A percentile compares a stretch with the other conserved stretches of the same genome.
phyloP scores from a whole-genome alignment of 2,113 vertebrate species.

The Microcebus jonahi region DNA sequence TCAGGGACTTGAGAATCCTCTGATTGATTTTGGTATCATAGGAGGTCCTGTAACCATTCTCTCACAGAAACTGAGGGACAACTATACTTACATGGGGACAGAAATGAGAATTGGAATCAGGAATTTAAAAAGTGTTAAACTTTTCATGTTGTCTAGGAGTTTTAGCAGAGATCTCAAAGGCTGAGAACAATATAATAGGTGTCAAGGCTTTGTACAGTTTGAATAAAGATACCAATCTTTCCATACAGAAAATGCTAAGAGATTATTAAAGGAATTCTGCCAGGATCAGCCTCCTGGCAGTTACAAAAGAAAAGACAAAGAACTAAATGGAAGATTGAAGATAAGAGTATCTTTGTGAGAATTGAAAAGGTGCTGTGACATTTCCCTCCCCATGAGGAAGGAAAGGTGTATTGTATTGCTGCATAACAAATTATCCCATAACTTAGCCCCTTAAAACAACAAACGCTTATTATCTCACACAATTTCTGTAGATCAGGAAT shows the following conservation, averaged over 20 bases:
- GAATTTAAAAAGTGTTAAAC: not conserved
- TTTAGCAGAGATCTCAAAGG: not conserved
- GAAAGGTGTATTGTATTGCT: not conserved
- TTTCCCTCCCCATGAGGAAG: not conserved
- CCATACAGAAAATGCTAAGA: not conserved
- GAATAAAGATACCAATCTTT: slow-evolving; percentile 19
- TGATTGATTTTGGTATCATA: not conserved
- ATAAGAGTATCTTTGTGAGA: not conserved
- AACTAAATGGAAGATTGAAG: not conserved
- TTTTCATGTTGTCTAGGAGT: not conserved
- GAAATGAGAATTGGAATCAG: not conserved
- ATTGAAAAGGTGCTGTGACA: not conserved
- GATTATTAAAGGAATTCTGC: not conserved
- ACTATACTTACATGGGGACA: not conserved
- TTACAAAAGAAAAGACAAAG: not conserved
- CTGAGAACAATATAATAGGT: not conserved
- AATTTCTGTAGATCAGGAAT: not conserved
- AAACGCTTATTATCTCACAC: not conserved
- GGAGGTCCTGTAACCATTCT: not conserved
- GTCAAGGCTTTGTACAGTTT: not conserved
- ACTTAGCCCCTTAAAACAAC: not conserved
- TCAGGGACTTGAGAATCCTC: not conserved
- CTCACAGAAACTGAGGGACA: not conserved
- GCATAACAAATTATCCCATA: not conserved
- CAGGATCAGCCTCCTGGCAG: not conserved